phyloP scores from a whole-genome alignment of 2,888 invertebrate species.

The Reticulitermes lucifugus region DNA sequence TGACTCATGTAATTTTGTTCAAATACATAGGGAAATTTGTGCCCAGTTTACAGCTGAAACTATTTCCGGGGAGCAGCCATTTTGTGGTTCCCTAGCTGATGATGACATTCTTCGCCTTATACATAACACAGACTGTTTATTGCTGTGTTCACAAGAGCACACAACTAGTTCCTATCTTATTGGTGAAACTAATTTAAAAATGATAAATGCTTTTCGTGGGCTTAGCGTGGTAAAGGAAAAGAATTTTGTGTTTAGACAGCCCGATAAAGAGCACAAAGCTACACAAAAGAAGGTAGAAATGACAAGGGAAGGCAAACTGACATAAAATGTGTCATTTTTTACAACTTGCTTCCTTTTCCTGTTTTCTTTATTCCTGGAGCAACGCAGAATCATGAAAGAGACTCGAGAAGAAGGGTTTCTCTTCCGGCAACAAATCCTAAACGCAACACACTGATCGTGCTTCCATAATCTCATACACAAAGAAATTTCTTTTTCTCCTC shows the following conservation, averaged over 20 bases:
- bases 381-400: background rate
- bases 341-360: background rate
- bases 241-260: background rate
- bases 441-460: background rate
- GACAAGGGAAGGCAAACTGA: background rate
- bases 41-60: too few species aligned
- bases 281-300: background rate
- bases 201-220: too few species aligned
- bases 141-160: too few species aligned
- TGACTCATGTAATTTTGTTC: too few species aligned
- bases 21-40: too few species aligned
- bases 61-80: too few species aligned
- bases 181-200: too few species aligned
- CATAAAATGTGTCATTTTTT: constrained; percentile 2
- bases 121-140: too few species aligned
- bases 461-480: background rate
- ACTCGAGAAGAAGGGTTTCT: background rate
- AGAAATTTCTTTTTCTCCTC: background rate
- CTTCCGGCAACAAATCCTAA: background rate
- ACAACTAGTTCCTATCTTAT: too few species aligned
- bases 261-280: background rate
- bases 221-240: background rate
- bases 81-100: too few species aligned
- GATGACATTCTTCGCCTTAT: too few species aligned
- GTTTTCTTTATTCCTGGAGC: background rate